Evolutionary conservation across 2,888 invertebrate genomes (phyloP).

Genomic region (Drosophila nigricruria): DNA sequence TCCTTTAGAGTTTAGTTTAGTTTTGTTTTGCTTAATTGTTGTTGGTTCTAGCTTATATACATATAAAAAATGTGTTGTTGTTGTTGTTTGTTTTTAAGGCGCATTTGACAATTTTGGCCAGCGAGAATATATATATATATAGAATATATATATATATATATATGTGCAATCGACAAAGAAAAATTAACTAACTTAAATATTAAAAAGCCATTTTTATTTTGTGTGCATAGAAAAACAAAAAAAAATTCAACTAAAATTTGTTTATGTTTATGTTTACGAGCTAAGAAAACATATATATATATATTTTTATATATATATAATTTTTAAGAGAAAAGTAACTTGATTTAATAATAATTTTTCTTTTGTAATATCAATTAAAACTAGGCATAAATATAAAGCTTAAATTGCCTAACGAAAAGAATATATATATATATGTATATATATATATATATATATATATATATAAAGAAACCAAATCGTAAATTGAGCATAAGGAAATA

Average conservation of each 20-base stretch:
- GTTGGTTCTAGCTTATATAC: constrained; percentile 34
- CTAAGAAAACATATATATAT: constrained; percentile 24
- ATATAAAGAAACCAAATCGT: constrained; percentile 33
- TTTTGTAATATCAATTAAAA: constrained; percentile 70
- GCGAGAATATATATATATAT: constrained; percentile 33
- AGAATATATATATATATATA: background rate
- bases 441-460: background rate
- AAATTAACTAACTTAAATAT: constrained; percentile 74
- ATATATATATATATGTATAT: background rate
- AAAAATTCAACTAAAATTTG: constrained; percentile 71
- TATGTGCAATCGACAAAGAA: constrained; percentile 40
- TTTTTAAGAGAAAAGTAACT: constrained; percentile 31
- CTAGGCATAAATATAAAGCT: constrained; percentile 71
- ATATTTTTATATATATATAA: background rate
- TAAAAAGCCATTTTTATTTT: constrained; percentile 67
- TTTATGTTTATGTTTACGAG: constrained; percentile 24
- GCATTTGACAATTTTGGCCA: constrained; percentile 51
- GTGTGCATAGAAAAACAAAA: constrained; percentile 58
- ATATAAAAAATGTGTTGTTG: constrained; percentile 26
- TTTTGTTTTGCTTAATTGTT: constrained; percentile 22
- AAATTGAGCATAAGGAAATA: constrained; percentile 71
- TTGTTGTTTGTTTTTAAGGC: constrained; percentile 34
- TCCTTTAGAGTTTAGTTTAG: constrained; percentile 22
- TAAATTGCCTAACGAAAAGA: constrained; percentile 36
- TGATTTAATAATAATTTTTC: constrained; percentile 19